Conservation (phyloP, 2,888 invertebrate species). For the Theretra japonica region DNA sequence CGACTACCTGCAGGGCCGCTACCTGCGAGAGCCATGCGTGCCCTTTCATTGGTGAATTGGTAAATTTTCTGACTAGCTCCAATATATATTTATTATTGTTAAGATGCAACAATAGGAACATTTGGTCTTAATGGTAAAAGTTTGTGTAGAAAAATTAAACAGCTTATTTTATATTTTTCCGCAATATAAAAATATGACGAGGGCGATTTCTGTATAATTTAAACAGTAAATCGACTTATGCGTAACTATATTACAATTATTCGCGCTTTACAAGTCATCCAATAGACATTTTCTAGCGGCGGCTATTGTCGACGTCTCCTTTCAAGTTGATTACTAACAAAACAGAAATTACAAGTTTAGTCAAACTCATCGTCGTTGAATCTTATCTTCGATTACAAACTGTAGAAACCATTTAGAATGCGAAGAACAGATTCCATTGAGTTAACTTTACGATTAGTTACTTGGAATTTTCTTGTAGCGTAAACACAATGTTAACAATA, state of each 20-base stretch:
- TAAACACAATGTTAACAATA: background rate
- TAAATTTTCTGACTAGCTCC: slow-evolving; percentile 2
- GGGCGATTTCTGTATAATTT: too few species aligned
- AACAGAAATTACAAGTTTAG: background rate
- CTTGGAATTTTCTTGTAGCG: background rate
- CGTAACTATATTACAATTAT: background rate
- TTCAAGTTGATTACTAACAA: background rate
- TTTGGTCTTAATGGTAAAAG: too few species aligned
- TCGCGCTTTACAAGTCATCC: background rate
- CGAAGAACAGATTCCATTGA: background rate
- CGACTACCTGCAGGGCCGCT: slow-evolving; percentile 58
- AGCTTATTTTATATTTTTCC: too few species aligned
- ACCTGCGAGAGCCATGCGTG: slow-evolving; percentile 30
- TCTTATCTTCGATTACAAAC: slow-evolving; percentile 5
- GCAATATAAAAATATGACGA: too few species aligned
- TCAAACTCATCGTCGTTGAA: slow-evolving; percentile 5
- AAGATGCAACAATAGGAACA: too few species aligned
- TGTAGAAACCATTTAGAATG: background rate
- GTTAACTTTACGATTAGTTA: background rate
- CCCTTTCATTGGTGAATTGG: slow-evolving; percentile 11
- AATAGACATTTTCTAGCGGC: background rate
- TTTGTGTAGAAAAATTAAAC: too few species aligned
- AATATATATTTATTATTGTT: background rate
- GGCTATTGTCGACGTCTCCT: background rate
- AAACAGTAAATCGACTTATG: background rate